These are phyloP conservation scores for Gymnogyps californianus DNA, from an alignment of 2,113 vertebrate species.

Conservation along the genomic window DNA sequence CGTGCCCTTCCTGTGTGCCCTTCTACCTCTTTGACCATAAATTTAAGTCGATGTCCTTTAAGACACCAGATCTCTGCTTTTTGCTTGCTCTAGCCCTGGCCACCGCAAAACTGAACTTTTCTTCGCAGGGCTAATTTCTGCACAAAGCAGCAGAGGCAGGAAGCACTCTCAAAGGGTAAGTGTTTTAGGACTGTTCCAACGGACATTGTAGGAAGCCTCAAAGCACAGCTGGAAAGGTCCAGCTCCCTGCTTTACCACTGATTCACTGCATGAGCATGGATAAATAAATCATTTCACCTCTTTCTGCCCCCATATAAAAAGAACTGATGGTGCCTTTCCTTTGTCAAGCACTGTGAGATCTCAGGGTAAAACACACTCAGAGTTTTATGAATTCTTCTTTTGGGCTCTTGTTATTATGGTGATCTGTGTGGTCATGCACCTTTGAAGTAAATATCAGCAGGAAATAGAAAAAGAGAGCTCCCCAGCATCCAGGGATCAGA, in stretches of 20 bases:
- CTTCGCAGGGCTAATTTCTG: background rate
- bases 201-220: background rate
- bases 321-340: background rate
- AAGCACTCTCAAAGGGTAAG: background rate
- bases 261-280: background rate
- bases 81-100: background rate
- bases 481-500: slow-evolving; percentile 17
- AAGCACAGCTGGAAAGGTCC: slow-evolving; percentile 22
- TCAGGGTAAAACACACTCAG: background rate
- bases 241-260: background rate
- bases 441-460: slow-evolving; percentile 51
- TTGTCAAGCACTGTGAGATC: slow-evolving; percentile 4
- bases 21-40: background rate
- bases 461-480: slow-evolving; percentile 12
- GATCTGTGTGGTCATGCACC: slow-evolving; percentile 5
- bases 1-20: background rate
- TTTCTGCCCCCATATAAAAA: background rate
- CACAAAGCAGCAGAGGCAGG: background rate
- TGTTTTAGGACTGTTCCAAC: background rate
- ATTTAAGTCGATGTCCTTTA: background rate
- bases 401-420: slow-evolving; percentile 3
- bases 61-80: background rate
- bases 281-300: slow-evolving; percentile 46
- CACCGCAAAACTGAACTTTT: background rate
- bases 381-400: slow-evolving; percentile 47